Percentiles rank a stretch among this genome's conserved stretches.
phyloP scores from a whole-genome alignment of 2,888 invertebrate species.

The Dioctria linearis region DNA sequence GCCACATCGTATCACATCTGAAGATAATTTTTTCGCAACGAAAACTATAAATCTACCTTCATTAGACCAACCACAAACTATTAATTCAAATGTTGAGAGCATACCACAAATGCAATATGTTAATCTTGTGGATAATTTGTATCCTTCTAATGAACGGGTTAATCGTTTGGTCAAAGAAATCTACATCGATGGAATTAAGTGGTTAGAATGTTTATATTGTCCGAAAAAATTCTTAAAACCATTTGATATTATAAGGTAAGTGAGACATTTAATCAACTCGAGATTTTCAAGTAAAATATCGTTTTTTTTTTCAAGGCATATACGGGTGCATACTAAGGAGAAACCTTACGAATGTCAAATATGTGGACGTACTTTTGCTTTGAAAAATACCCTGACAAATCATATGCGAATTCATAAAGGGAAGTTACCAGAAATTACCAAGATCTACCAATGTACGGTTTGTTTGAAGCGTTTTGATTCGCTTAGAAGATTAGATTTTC shows the following conservation, averaged over 20 bases:
- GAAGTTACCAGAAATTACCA: slow-evolving; percentile 1
- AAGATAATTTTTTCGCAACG: neutral
- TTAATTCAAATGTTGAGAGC: slow-evolving; percentile 14
- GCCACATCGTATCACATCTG: neutral
- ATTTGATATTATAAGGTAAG: slow-evolving; percentile 64
- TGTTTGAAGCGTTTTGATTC: slow-evolving; percentile 51
- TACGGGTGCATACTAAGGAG: slow-evolving; percentile 63
- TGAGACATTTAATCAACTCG: neutral
- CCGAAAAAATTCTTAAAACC: slow-evolving; percentile 63
- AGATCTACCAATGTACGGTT: slow-evolving; percentile 47
- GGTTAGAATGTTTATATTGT: slow-evolving; percentile 64
- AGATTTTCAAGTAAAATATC: neutral
- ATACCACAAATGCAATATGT: neutral
- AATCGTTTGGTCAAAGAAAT: slow-evolving; percentile 59
- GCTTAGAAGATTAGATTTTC: slow-evolving; percentile 39
- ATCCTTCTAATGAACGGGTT: slow-evolving; percentile 59
- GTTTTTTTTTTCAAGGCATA: slow-evolving; percentile 61
- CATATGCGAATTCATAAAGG: slow-evolving; percentile 54
- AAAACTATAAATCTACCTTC: neutral
- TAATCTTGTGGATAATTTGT: slow-evolving; percentile 60
- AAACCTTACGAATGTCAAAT: slow-evolving; percentile 62
- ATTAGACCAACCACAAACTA: slow-evolving; percentile 22
- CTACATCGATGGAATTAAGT: slow-evolving; percentile 54
- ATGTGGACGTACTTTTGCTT: slow-evolving; percentile 59
- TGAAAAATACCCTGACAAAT: slow-evolving; percentile 49